Percentiles rank a stretch among this genome's conserved stretches.
phyloP scores from a whole-genome alignment of 2,113 vertebrate genomes.

The Eptesicus fuscus region DNA sequence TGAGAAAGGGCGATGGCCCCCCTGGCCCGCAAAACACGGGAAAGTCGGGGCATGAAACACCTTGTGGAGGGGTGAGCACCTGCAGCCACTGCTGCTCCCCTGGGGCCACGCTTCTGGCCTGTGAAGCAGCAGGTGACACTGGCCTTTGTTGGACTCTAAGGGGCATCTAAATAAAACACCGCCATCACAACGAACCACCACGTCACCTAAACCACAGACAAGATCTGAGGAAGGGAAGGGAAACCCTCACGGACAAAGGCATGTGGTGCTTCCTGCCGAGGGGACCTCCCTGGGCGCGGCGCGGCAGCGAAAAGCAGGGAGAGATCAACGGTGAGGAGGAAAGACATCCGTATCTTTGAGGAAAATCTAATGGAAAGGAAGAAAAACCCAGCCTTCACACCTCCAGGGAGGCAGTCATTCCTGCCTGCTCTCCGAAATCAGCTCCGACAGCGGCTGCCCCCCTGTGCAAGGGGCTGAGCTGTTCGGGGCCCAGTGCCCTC shows the following conservation, averaged over 20 bases:
- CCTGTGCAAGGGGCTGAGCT: background rate
- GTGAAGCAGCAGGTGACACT: background rate
- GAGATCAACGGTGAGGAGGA: background rate
- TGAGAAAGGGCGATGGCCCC: background rate
- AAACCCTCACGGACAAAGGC: background rate
- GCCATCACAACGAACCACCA: background rate
- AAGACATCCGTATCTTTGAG: background rate
- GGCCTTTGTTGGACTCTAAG: background rate
- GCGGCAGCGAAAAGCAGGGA: background rate
- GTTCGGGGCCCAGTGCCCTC: background rate
- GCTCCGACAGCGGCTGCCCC: background rate
- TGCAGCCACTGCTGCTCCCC: background rate
- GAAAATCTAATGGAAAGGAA: background rate
- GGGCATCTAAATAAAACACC: background rate
- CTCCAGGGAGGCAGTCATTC: background rate
- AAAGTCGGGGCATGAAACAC: background rate
- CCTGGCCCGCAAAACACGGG: background rate
- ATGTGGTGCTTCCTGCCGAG: background rate
- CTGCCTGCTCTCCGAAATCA: background rate
- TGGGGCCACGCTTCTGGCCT: background rate
- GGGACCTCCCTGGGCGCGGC: background rate
- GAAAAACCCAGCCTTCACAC: background rate
- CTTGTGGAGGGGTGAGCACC: background rate
- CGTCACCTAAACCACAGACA: background rate
- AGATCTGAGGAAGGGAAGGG: background rate